These are phyloP conservation scores for Rotaria sp. DNA, from an alignment of 2,888 invertebrate species.

Conservation along the genomic window DNA sequence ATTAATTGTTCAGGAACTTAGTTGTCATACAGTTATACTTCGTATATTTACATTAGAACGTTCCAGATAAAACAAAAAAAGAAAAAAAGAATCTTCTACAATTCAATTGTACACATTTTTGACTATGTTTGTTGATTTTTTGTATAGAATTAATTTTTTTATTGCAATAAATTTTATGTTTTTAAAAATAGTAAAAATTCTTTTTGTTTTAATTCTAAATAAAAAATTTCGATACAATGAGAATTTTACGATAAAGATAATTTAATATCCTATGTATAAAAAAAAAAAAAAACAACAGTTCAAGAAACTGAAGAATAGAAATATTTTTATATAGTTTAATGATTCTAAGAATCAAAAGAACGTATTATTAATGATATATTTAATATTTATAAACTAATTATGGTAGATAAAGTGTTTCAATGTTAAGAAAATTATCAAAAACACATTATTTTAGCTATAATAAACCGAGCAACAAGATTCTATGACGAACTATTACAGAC, in stretches of 20 bases:
- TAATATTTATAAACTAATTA: no score
- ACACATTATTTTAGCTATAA: no score
- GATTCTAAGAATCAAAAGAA: no score
- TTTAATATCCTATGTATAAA: no score
- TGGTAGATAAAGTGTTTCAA: no score
- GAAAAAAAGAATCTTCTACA: neutral
- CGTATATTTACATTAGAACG: neutral
- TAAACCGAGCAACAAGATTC: no score
- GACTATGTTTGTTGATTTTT: neutral
- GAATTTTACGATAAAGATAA: neutral
- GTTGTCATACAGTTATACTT: neutral
- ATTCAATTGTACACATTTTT: neutral
- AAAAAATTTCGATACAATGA: neutral
- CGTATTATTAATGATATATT: no score
- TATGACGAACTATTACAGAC: no score
- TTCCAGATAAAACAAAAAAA: neutral
- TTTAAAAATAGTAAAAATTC: neutral
- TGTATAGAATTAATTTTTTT: neutral
- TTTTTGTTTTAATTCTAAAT: neutral
- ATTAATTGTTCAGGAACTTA: constrained; percentile 10
- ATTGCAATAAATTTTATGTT: neutral
- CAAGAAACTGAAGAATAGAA: no score
- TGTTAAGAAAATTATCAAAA: no score
- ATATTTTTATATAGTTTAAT: no score
- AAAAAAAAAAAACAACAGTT: no score